Base-by-base conservation (phyloP, 2,113 vertebrate species). In the Ctenomys sociabilis region DNA sequence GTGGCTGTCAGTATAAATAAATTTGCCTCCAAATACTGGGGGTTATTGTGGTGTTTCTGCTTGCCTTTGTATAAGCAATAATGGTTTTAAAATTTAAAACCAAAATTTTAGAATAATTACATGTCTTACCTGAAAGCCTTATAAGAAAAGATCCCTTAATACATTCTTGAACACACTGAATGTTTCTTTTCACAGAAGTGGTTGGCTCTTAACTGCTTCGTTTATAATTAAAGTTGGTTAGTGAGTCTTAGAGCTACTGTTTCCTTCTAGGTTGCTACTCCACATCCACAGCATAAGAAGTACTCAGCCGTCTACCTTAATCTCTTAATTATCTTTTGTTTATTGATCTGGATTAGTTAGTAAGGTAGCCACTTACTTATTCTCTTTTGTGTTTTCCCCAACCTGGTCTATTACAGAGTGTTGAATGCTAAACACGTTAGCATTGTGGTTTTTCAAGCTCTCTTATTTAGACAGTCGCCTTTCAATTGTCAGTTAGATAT, bases 141-240 rank as follows among this genome's bases (percentile, higher is more conserved):
- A 37, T 85, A 37, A 86, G 40, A 73, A 45, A 45, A 49, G 26
- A 45, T 78, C 35, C 22, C 14, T n/a, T 94, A 83, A 59, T 66
- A 17, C 91, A 64, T 83, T 68, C 4, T 63, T 96, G 10, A 91
- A 78, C 11, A 83, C 49, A 61, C 45, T 66, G 22, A 90, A 5
- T 77, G 40, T 83, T 92, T 80, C 14, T 24, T 73, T 82, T 93
- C 77, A 54, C 30, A 91, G 68, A 89, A 77, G 14, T 54, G 30
- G 22, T 61, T 70, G 40, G 7, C 22, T 73, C 3, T 75, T 90
- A 70, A 35, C n/a, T 37, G 3, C 81, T 91, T 91, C 78, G 40
- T 24, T 95, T 75, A 64, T 21, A 85, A 5, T 90, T 92, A 90
- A 90, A 93, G 89, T 85, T 85, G 49, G 5, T 54, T 75, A 40